These are phyloP conservation scores for Tyrophagus putrescentiae DNA, from an alignment of 1,140 invertebrate genomes.

Conservation along the genomic window DNA sequence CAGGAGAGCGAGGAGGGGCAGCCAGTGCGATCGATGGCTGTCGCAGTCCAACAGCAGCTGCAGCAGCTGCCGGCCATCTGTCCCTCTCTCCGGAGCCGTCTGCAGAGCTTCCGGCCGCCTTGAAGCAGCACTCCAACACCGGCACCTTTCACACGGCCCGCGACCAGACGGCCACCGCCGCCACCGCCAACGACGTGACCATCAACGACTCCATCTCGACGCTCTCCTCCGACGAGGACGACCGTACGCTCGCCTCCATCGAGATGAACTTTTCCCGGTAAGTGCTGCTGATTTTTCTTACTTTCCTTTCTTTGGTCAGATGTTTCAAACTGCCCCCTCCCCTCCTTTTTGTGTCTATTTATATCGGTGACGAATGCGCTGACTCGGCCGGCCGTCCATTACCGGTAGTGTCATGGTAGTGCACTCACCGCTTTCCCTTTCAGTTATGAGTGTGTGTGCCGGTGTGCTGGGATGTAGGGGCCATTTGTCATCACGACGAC, in stretches of 20 bases:
- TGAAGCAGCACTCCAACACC: not conserved
- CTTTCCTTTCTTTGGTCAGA: not conserved
- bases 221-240: conserved; percentile 1
- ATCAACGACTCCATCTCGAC: conserved; percentile 16
- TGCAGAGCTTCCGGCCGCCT: not conserved
- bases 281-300: not conserved
- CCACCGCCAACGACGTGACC: not conserved
- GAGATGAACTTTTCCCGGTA: not conserved
- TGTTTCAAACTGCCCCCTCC: no score
- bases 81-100: not conserved
- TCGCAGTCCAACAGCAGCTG: not conserved
- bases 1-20: conserved; percentile 18
- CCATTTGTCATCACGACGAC: no score
- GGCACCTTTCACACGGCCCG: conserved; percentile 8
- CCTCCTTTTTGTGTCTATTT: not conserved
- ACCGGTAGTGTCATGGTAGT: not conserved
- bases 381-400: not conserved
- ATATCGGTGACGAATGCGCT: not conserved
- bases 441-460: not conserved
- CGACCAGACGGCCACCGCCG: not conserved
- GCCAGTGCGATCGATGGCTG: not conserved
- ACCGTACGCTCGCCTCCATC: not conserved
- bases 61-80: not conserved
- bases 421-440: not conserved
- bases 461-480: not conserved